Evolutionary conservation across 2,888 invertebrate species (phyloP), one percentile per base, ranked within the genome.

Genomic region (Lasioglossum lativentre): DNA sequence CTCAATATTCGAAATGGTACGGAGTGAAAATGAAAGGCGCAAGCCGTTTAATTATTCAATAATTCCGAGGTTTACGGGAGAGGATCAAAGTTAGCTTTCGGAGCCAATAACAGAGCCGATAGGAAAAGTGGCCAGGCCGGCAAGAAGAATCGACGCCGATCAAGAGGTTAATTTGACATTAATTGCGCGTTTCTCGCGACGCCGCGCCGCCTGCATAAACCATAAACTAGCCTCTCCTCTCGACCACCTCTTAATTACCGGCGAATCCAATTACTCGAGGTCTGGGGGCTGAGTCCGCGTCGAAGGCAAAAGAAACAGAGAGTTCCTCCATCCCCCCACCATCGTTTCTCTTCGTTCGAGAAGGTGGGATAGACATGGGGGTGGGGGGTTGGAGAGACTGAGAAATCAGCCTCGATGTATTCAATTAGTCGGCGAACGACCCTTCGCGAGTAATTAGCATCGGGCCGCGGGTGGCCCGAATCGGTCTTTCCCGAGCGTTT

Each of bases 401-500:
- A 75, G 83, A 79, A 83, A 79, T 85, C 85, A 75, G 19, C 78
- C 66, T 42, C 47, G 63, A 83, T 72, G 85, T 72, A 83, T 83
- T 85, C 83, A 83, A 85, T 85, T 85, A 83, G 38, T 76, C 19
- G 38, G 30, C 42, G 59, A 76, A 47, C 83, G 42, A 12, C 78
- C 27, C 73, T 70, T 75, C 34, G 59, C 78, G 75, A 72, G 68
- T 76, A 85, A 83, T 85, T 83, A 85, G 76, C 83, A 83, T 73
- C 45, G 45, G 56, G 30, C 14, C 52, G 72, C 16, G 56, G 47
- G 71, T 52, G 23, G 47, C 30, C n/a, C 19, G 59, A 73, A 79
- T 52, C 40, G 19, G 19, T 52, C 27, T 23, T n/a, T 27, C 40
- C 52, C 12, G 27, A 10, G 23, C 52, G 40, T 78, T 70, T 1